Evolutionary conservation across 1,140 invertebrate species (phyloP).

Genomic region (Saccostrea echinata): DNA sequence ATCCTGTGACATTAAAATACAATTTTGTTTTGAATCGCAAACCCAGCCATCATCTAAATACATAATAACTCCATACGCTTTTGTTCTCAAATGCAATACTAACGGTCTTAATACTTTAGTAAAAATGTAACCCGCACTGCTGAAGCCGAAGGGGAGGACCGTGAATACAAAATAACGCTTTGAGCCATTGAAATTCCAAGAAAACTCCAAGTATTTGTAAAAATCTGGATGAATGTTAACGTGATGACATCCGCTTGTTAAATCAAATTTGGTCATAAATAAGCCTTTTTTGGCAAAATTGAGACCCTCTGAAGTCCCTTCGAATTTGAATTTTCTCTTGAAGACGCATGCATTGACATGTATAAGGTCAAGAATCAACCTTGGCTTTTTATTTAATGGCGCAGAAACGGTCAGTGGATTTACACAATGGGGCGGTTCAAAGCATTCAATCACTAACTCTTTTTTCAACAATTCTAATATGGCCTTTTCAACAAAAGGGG

Average conservation of each 20-base stretch:
- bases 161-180: too few species aligned
- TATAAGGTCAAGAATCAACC: constrained; percentile 18
- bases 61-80: constrained; percentile 41
- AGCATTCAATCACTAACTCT: constrained; percentile 28
- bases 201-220: too few species aligned
- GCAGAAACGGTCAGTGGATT: constrained; percentile 43
- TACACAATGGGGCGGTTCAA: background rate
- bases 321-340: constrained; percentile 40
- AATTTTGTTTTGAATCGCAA: too few species aligned
- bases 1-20: constrained; percentile 36
- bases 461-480: constrained; percentile 41
- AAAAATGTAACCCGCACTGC: constrained; percentile 45
- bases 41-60: too few species aligned
- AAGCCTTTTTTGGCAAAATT: background rate
- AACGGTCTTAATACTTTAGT: constrained; percentile 45
- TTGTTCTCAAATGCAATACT: constrained; percentile 40
- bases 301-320: background rate
- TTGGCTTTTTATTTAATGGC: constrained; percentile 28
- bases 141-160: too few species aligned
- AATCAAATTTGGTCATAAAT: constrained; percentile 47
- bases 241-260: constrained; percentile 41
- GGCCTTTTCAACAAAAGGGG: background rate
- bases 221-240: constrained; percentile 47
- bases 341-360: background rate
- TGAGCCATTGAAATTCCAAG: too few species aligned